Base-by-base conservation (phyloP, 2,888 invertebrate genomes). In the Loripinus fragilis region DNA sequence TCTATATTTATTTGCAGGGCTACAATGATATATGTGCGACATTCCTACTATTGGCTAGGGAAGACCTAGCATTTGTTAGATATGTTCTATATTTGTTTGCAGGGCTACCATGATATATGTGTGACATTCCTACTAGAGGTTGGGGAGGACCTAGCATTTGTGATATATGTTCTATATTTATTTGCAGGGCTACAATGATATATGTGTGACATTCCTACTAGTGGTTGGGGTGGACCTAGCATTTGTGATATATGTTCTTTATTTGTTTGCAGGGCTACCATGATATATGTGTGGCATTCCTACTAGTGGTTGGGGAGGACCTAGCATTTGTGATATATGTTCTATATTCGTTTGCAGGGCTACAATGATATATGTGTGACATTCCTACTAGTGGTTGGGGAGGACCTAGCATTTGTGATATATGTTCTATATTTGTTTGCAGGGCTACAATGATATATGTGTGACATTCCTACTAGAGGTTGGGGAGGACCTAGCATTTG, bases 381-480 rank as follows among this genome's bases (percentile, higher is more conserved):
- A 41, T 41, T 41, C 41, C 41, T 41, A 10, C 41, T n/a, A n/a
- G n/a, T n/a, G n/a, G n/a, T n/a, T n/a, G n/a, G n/a, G n/a, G n/a
- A n/a, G n/a, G n/a, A n/a, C n/a, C n/a, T n/a, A n/a, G n/a, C n/a
- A n/a, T n/a, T n/a, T n/a, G n/a, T n/a, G n/a, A n/a, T n/a, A n/a
- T n/a, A n/a, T n/a, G n/a, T n/a, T n/a, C n/a, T n/a, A n/a, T n/a
- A n/a, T 41, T 41, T 41, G 41, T 41, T 85, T 86, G 10, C 87
- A 97, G 96, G 98, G 98, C 69, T 99, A 97, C 94, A 98, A 99
- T 94, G 98, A 99, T 94, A 97, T 98, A 60, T 98, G 98, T 72
- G 41, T n/a, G n/a, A n/a, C n/a, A n/a, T n/a, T n/a, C n/a, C n/a
- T n/a, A n/a, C n/a, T n/a, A n/a, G n/a, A n/a, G n/a, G n/a, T n/a